Base-by-base conservation (phyloP, 2,888 invertebrate species). In the Cataglyphis albicans region DNA sequence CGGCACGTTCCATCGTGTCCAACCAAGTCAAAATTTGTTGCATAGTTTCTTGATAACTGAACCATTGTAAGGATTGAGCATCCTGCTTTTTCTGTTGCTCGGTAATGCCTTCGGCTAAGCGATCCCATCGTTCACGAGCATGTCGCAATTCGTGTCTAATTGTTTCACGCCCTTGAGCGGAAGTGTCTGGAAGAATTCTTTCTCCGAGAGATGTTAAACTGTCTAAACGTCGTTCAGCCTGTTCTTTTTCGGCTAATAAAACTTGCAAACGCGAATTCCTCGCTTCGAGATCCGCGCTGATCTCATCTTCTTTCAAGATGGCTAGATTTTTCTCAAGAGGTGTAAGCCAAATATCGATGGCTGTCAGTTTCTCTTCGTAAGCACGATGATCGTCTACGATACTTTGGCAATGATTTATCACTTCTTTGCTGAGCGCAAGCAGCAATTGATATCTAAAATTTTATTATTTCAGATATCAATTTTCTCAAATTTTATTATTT, bases 131-230 rank as follows among this genome's bases (percentile, higher is more conserved):
- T 92, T 98, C 98, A 90, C 98, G 96, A 21, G 98, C 96, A 38
- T 96, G 95, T 91, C 98, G 96, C 82, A 99, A 95, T 93, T 98
- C 98, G 88, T 97, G 96, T n/a, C 99, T 96, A 81, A 99, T 97
- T 75, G 96, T 96, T 94, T 99, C 99, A 85, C 99, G 96, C 0
- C 99, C 99, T 90, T 97, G 97, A 0, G 99, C 97, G 12, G 98
- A 98, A 2, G 99, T 99, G 94, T 98, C 98, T 0, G 98, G 98
- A 85, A 98, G 96, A n/a, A 99, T 96, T 93, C 97, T 97, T 92
- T 99, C 99, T 3, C 98, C 98, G 0, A 97, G 96, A 3, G 97
- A 96, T 18, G 97, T 97, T 25, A 98, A 95, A 57, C 97, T 96
- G 76, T 96, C 96, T 48, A 99, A 95, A 90, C 97, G 97, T 90